Conservation (phyloP, 2,797 vertebrate species). For the Rhinogobio ventralis region DNA sequence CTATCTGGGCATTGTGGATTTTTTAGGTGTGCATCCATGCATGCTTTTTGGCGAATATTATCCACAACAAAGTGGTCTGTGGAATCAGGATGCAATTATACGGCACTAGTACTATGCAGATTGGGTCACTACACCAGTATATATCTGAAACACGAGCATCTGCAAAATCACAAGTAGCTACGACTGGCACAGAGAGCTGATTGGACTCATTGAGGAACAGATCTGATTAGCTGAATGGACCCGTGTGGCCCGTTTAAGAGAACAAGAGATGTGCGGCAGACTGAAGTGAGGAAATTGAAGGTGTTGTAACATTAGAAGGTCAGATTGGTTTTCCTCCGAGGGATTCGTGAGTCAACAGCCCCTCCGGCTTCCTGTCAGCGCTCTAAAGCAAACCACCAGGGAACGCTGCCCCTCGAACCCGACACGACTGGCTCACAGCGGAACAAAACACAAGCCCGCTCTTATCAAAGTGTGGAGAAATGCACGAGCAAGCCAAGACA, state of each 20-base stretch:
- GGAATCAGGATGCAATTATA: neutral
- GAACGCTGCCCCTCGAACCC: constrained; percentile 52
- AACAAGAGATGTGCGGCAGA: constrained; percentile 30
- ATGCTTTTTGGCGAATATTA: neutral
- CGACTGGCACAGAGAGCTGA: constrained; percentile 9
- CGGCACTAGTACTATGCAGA: neutral
- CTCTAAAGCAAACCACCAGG: constrained; percentile 61
- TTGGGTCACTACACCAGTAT: neutral
- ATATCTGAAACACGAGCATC: constrained; percentile 12
- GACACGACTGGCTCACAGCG: constrained; percentile 18
- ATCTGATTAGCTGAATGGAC: constrained; percentile 24
- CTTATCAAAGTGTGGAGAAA: neutral
- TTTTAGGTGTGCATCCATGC: neutral
- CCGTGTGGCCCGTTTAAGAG: constrained; percentile 11
- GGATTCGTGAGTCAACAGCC: constrained; percentile 66
- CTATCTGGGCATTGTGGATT: neutral
- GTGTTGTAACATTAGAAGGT: constrained; percentile 63
- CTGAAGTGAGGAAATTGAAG: constrained; percentile 40
- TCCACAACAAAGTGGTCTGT: neutral
- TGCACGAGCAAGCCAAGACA: neutral
- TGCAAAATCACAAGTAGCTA: neutral
- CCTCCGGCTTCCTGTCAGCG: constrained; percentile 54
- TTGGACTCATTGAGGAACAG: constrained; percentile 16
- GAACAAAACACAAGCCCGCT: constrained; percentile 2
- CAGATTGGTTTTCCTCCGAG: constrained; percentile 55